A percentile compares a stretch with the other conserved stretches of the same genome.
These are phyloP conservation scores for Dryobota labecula DNA, from an alignment of 2,888 invertebrate genomes.

Conservation along the genomic window DNA sequence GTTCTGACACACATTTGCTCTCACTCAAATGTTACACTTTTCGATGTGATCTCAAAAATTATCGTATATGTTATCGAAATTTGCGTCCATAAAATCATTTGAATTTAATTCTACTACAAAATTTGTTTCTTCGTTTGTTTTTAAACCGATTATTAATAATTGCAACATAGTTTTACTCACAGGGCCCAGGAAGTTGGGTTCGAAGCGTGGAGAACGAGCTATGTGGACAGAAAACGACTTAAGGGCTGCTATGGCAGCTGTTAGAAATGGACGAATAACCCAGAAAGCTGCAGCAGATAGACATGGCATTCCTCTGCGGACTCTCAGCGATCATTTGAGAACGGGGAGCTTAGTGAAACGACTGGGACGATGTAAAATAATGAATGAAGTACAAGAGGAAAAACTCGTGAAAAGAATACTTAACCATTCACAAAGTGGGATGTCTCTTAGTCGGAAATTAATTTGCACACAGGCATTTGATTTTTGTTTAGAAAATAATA, in stretches of 20 bases:
- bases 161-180: not conserved
- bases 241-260: conserved; percentile 16
- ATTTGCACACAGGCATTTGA: conserved; percentile 12
- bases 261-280: not conserved
- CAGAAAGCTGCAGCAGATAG: conserved; percentile 3
- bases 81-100: not conserved
- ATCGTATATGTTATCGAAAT: not conserved
- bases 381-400: conserved; percentile 9
- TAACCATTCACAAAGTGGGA: not conserved
- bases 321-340: conserved; percentile 21
- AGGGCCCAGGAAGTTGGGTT: not conserved
- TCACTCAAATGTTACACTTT: not conserved
- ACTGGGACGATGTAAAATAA: conserved; percentile 1
- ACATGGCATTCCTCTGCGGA: conserved; percentile 28
- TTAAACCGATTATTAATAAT: not conserved
- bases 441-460: not conserved
- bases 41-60: not conserved
- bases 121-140: not conserved
- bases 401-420: not conserved
- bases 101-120: not conserved
- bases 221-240: conserved; percentile 13
- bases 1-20: not conserved
- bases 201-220: not conserved
- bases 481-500: conserved; percentile 15
- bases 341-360: conserved; percentile 4